These are phyloP conservation scores for Miichthys miiuy DNA, from an alignment of 2,797 vertebrate species.

Conservation along the genomic window DNA sequence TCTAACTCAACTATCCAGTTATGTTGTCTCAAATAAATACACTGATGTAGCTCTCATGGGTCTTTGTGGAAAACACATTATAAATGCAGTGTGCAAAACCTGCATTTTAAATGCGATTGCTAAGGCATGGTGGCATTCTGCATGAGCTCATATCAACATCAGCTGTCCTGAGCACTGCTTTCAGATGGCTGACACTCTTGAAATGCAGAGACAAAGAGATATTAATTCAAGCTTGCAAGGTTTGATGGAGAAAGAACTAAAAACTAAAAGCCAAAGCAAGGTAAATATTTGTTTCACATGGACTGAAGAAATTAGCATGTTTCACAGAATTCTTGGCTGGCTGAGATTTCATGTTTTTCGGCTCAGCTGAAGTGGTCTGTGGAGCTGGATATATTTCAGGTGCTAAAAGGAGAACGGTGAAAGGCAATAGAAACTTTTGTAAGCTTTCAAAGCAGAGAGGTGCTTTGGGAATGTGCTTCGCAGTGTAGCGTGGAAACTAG, in stretches of 20 bases:
- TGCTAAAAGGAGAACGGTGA: slow-evolving; percentile 35
- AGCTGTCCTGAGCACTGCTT: neutral
- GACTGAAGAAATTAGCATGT: slow-evolving; percentile 16
- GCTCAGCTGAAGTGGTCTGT: slow-evolving; percentile 6
- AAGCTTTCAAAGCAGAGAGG: slow-evolving; percentile 2
- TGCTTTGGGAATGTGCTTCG: slow-evolving; percentile 17
- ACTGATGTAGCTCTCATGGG: slow-evolving; percentile 1
- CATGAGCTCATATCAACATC: slow-evolving; percentile 1
- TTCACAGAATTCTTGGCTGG: slow-evolving; percentile 47
- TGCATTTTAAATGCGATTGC: slow-evolving; percentile 37
- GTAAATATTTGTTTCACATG: slow-evolving; percentile 5
- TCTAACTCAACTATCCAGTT: neutral
- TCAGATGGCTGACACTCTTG: neutral
- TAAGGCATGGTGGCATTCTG: slow-evolving; percentile 12
- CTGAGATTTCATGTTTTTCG: slow-evolving; percentile 31
- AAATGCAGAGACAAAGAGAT: slow-evolving; percentile 10
- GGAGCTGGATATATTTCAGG: slow-evolving; percentile 47
- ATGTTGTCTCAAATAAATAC: neutral
- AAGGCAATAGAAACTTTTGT: slow-evolving; percentile 7
- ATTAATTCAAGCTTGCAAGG: neutral
- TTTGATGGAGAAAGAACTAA: neutral
- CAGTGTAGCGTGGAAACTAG: neutral
- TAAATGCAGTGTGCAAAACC: slow-evolving; percentile 38
- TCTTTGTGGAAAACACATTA: slow-evolving; percentile 30
- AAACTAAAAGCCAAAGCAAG: neutral